A percentile compares a stretch with the other conserved stretches of the same genome.
Evolutionary conservation across 2,113 vertebrate genomes (phyloP).

Genomic region (Phasianus colchicus): DNA sequence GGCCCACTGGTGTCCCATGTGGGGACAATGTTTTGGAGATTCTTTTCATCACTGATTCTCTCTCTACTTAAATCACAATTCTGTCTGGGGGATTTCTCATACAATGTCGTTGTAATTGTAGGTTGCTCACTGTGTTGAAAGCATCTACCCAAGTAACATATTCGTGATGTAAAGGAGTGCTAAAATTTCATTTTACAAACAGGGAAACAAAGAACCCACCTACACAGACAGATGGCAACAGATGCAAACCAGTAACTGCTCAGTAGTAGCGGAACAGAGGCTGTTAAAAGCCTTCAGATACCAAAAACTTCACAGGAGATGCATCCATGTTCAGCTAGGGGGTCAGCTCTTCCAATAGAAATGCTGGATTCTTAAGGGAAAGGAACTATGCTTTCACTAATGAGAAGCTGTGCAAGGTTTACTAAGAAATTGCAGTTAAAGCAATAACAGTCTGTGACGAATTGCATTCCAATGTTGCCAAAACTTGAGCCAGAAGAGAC

Average conservation of each 20-base stretch:
- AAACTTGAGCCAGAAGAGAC: background rate
- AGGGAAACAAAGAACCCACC: background rate
- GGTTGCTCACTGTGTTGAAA: background rate
- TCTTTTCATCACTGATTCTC: background rate
- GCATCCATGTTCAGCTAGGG: background rate
- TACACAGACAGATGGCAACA: background rate
- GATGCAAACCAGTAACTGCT: background rate
- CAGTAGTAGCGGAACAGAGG: background rate
- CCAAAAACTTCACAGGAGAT: background rate
- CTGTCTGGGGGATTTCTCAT: background rate
- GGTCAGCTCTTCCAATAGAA: background rate
- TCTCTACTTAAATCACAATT: background rate
- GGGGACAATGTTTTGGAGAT: background rate
- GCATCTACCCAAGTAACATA: background rate
- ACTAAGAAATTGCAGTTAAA: background rate
- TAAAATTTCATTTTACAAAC: background rate
- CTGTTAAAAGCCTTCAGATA: background rate
- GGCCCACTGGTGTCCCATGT: fast-evolving
- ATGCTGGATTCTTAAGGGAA: background rate
- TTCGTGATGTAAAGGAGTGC: background rate
- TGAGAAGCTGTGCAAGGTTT: background rate
- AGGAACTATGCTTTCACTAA: background rate
- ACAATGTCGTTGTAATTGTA: background rate
- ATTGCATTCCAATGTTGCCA: background rate
- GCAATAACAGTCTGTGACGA: background rate